Evolutionary conservation across 2,888 invertebrate species (phyloP).

Genomic region (Caenorhabditis angaria): DNA sequence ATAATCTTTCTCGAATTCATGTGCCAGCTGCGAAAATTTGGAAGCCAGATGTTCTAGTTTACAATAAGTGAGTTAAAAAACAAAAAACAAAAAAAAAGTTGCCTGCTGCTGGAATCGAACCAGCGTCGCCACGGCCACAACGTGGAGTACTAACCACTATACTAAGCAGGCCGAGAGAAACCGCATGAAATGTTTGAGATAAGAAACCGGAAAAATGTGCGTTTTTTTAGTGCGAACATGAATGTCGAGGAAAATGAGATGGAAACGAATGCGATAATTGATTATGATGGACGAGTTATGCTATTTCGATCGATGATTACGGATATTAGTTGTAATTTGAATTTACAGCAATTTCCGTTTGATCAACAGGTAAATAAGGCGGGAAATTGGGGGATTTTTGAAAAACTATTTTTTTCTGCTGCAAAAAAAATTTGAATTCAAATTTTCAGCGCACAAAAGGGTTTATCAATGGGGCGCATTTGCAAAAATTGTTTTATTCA

Average conservation of each 20-base stretch:
- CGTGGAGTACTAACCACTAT: constrained; percentile 70
- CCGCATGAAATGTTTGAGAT: not conserved
- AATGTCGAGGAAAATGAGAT: constrained; percentile 69
- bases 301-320: constrained; percentile 67
- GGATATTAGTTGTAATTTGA: constrained; percentile 67
- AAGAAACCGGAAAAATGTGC: not conserved
- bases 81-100: constrained; percentile 21
- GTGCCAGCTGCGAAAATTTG: constrained; percentile 68
- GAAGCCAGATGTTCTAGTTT: constrained; percentile 70
- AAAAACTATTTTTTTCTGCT: not conserved
- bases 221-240: constrained; percentile 65
- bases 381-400: not conserved
- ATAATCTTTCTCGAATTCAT: constrained; percentile 64
- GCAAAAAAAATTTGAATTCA: not conserved
- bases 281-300: constrained; percentile 55
- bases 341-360: constrained; percentile 67
- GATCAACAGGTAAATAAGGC: constrained; percentile 53
- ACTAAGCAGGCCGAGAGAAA: constrained; percentile 53
- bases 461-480: not conserved
- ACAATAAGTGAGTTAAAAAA: constrained; percentile 59
- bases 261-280: constrained; percentile 70
- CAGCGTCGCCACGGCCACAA: constrained; percentile 68
- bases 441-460: not conserved
- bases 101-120: constrained; percentile 63
- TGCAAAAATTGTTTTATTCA: not conserved